Base-by-base conservation (phyloP, 2,888 invertebrate genomes). In the Harmothoe impar region DNA sequence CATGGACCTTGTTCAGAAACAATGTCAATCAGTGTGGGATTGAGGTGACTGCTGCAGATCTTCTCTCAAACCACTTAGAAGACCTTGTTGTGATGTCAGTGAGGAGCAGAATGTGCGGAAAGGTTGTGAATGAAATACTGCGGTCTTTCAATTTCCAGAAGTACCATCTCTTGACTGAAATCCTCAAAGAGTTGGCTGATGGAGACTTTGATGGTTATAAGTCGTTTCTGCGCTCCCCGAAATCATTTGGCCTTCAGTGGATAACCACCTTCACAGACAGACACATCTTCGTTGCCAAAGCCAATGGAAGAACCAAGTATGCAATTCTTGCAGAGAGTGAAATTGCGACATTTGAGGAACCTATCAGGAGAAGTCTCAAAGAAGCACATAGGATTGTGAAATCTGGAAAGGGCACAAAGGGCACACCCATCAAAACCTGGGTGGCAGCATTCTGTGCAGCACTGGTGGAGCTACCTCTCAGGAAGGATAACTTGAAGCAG, bases 161-260 rank as follows among this genome's bases (percentile, higher is more conserved):
- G 31, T 17, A 77, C 17, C 20, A 77, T 31, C 77, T 77, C 29
- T 35, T 90, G n/a, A 25, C 25, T 0, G 54, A 17, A 10, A 78
- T 90, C 25, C 84, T 90, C 7, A 31, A 78, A n/a, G 90, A 90
- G 20, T 52, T 78, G 29, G 84, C 84, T 17, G 85, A 78, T 12
- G 90, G 77, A 17, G 23, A 85, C 33, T 90, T 90, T 35, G 54
- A 1, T 3, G n/a, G 35, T 35, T 54, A 81, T 43, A 78, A 51
- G 3, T 85, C 90, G 23, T 90, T 29, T 54, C 68, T 90, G 10
- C 15, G n/a, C 0, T n/a, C 89, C 3, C 85, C 90, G 17, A 51
- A 68, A 43, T 23, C 23, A n/a, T 78, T 43, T 31, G 81, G 35
- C 12, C 72, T 77, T 23, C 20, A 43, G 31, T 90, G 90, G 90